These are phyloP conservation scores for Talpa occidentalis DNA, from an alignment of 2,113 vertebrate genomes.

Conservation along the genomic window DNA sequence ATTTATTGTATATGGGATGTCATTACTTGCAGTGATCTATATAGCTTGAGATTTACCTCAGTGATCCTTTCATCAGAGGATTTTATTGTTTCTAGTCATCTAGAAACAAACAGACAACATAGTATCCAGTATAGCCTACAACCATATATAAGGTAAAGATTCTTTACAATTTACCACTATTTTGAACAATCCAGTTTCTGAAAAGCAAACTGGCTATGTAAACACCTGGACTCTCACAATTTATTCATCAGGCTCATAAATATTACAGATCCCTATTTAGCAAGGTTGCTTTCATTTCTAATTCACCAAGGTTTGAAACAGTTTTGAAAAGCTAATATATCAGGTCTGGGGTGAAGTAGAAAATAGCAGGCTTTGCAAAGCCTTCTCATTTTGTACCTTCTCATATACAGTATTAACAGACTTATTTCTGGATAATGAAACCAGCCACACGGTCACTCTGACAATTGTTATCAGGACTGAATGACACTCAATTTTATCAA, in stretches of 20 bases:
- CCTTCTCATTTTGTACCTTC: not conserved
- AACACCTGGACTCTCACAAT: not conserved
- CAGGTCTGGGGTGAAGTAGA: not conserved
- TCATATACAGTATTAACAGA: not conserved
- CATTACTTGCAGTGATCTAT: not conserved
- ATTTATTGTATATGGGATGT: not conserved
- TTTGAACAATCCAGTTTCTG: slow-evolving; percentile 38
- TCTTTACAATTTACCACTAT: slow-evolving; percentile 8
- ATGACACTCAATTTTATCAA: slow-evolving; percentile 71
- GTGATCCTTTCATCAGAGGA: not conserved
- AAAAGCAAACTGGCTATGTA: not conserved
- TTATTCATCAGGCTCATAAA: slow-evolving; percentile 13
- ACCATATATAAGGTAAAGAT: not conserved
- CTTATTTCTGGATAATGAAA: slow-evolving; percentile 67
- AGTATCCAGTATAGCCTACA: not conserved
- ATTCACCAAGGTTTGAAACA: slow-evolving; percentile 47
- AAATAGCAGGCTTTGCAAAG: not conserved
- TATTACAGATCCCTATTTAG: slow-evolving; percentile 11
- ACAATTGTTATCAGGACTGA: slow-evolving; percentile 60
- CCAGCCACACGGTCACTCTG: slow-evolving; percentile 33
- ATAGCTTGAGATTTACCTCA: not conserved
- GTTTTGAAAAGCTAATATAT: slow-evolving; percentile 41
- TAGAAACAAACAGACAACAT: not conserved
- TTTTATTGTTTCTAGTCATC: not conserved
- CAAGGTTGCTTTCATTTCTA: slow-evolving; percentile 29